Evolutionary conservation across 2,113 vertebrate species (phyloP).

Genomic region (Martes martes): DNA sequence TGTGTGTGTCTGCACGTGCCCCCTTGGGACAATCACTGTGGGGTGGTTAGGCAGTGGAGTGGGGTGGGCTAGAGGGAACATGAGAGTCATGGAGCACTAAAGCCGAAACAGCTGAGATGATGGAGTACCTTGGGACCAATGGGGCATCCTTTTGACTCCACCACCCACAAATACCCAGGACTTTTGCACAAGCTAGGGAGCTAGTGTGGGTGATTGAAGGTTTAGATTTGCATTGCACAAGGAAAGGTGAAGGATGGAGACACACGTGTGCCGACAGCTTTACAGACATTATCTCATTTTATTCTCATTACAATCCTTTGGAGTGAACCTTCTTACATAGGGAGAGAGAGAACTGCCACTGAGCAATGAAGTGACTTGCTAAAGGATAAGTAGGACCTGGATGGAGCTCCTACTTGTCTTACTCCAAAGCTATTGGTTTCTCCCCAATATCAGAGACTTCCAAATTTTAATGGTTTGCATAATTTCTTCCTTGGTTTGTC

Average conservation of each 20-base stretch:
- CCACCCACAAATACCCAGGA: background rate
- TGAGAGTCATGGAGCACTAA: background rate
- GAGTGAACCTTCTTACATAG: background rate
- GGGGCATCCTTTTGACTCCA: background rate
- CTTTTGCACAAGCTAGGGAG: background rate
- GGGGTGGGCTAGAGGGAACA: background rate
- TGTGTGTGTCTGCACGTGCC: background rate
- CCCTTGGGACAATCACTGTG: background rate
- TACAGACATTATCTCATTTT: background rate
- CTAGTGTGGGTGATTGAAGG: background rate
- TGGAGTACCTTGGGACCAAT: background rate
- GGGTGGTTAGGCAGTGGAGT: background rate
- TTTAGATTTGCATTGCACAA: background rate
- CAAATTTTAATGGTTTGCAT: background rate
- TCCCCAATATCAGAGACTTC: background rate
- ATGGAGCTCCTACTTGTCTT: background rate
- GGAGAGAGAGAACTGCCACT: background rate
- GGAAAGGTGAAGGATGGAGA: background rate
- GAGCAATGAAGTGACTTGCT: background rate
- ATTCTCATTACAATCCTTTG: background rate
- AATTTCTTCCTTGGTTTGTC: background rate
- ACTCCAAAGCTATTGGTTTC: background rate
- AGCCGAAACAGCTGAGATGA: background rate
- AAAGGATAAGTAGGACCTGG: background rate
- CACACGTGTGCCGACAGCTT: background rate